phyloP scores from a whole-genome alignment of 2,888 invertebrate genomes.

The Balanococcus diminutus region DNA sequence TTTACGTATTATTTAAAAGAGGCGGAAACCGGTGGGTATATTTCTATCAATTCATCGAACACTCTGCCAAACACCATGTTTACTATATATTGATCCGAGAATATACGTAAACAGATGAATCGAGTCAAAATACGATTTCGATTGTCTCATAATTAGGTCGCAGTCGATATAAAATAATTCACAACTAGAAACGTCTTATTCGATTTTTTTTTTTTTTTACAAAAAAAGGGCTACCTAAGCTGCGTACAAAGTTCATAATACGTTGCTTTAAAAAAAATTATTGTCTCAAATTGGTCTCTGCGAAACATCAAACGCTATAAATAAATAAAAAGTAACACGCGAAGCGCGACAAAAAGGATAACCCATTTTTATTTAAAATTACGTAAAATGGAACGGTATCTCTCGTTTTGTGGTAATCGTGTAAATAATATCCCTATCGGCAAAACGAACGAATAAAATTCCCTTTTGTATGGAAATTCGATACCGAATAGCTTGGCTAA shows the following conservation, averaged over 20 bases:
- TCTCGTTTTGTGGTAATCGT: not conserved
- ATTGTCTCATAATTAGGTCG: not conserved
- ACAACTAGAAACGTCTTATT: no score
- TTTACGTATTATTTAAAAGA: not conserved
- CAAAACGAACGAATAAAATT: not conserved
- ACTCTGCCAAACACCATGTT: slow-evolving; percentile 32
- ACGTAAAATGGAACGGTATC: not conserved
- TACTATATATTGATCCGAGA: slow-evolving; percentile 46
- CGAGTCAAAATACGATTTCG: not conserved
- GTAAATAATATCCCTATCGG: not conserved
- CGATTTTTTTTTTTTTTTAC: no score
- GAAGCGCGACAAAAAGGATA: not conserved
- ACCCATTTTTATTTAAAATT: not conserved
- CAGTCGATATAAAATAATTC: not conserved
- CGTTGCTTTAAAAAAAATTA: not conserved
- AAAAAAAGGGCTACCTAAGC: no score
- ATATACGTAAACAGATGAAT: slow-evolving; percentile 52
- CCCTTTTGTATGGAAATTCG: not conserved
- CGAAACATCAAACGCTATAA: not conserved
- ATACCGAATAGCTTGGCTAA: not conserved
- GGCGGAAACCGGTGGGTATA: slow-evolving; percentile 4
- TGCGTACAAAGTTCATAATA: no score
- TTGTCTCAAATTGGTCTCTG: not conserved
- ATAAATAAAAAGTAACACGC: not conserved
- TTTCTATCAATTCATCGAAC: not conserved